Evolutionary conservation across 2,113 vertebrate genomes (phyloP), one percentile per base, ranked within the genome.

Genomic region (Zosterops pallidus): DNA sequence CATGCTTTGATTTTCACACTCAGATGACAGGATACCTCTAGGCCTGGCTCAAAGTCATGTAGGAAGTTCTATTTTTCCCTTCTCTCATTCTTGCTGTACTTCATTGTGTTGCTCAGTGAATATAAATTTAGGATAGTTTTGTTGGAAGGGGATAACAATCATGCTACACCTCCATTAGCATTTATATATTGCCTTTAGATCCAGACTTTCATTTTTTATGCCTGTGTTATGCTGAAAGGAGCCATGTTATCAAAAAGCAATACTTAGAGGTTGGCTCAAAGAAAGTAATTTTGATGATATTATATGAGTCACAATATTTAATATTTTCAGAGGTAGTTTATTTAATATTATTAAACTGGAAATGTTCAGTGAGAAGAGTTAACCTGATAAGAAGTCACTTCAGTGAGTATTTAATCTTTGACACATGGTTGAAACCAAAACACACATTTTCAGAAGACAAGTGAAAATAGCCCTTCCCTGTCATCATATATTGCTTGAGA

Each of bases 1-100:
- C 50, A 53, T 76, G 59, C 64, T 94, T 96, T 93, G 77, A 93
- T 95, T 97, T 97, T 60, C 49, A 49, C 7, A 14, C 35, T 84
- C 69, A 60, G 47, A 91, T 87, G 89, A 94, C 67, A 92, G 68
- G 71, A 83, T 83, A 89, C 52, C 46, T 75, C 16, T 35, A 87
- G 76, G 70, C 41, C 84, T 95, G 84, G 41, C n/a, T 94, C 52
- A 70, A 85, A 70, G 64, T 74, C 79, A 65, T 15, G 22, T 33
- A 60, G 71, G 68, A 85, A 60, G 15, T 63, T 82, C 12, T 80
- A 28, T 35, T 28, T 56, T 9, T 21, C 35, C n/a, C 26, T 95
- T 76, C n/a, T 79, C 18, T 82, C 64, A 75, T 83, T 88, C 37
- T 47, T 67, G 25, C 62, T 75, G 17, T 55, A 67, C 57, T 81